A percentile compares a stretch with the other conserved stretches of the same genome.
phyloP scores from a whole-genome alignment of 64 coral and sea anemone species.

The Montipora sp. region DNA sequence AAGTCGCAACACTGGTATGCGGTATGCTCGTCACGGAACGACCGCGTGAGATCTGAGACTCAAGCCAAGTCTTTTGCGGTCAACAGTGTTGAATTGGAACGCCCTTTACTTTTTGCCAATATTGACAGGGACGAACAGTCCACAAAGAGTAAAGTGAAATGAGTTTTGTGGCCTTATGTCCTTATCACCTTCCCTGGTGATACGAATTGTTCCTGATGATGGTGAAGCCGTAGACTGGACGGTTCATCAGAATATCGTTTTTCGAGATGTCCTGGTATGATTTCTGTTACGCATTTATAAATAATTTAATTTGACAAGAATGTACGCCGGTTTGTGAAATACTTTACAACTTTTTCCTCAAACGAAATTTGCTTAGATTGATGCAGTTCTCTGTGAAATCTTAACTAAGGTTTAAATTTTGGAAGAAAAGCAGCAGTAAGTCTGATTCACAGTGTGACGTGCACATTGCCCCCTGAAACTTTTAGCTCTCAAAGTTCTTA shows the following conservation, averaged over 20 bases:
- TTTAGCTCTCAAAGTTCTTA: no score
- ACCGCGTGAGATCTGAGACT: background rate
- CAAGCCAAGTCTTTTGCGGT: constrained; percentile 40
- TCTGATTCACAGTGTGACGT: no score
- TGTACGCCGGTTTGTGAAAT: no score
- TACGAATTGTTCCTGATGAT: constrained; percentile 87
- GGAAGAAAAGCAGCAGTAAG: no score
- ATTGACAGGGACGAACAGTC: background rate
- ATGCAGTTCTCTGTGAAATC: no score
- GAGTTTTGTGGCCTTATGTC: constrained; percentile 74
- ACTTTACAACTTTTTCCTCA: no score
- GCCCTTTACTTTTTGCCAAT: constrained; percentile 42
- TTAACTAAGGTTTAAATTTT: no score
- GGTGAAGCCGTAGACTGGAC: constrained; percentile 87
- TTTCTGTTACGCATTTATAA: background rate
- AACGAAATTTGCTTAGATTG: no score
- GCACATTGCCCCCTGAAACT: no score
- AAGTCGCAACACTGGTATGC: background rate
- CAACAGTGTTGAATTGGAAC: background rate
- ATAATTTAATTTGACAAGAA: no score
- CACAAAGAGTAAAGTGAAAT: constrained; percentile 17
- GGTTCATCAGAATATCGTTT: constrained; percentile 63
- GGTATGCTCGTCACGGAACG: background rate
- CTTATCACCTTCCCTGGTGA: constrained; percentile 75
- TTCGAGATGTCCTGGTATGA: constrained; percentile 93